These are phyloP conservation scores for Seira musarum DNA, from an alignment of 2,888 invertebrate genomes.

Conservation along the genomic window DNA sequence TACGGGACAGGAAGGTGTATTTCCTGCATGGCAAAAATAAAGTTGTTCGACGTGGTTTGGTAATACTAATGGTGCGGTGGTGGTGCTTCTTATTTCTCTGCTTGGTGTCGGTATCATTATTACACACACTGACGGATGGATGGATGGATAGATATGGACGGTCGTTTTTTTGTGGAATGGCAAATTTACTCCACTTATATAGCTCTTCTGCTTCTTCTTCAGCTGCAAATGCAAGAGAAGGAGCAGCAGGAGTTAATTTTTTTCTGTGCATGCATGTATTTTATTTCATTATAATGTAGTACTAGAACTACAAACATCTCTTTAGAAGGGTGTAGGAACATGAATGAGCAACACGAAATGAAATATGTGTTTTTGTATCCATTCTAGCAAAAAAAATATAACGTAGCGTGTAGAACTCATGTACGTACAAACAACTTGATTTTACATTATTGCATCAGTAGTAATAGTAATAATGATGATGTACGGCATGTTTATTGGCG, in stretches of 20 bases:
- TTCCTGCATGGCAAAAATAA: conserved; percentile 52
- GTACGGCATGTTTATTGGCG: conserved; percentile 49
- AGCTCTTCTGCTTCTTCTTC: not conserved
- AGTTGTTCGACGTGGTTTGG: too few species aligned
- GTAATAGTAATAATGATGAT: conserved; percentile 27
- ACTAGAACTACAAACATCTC: not conserved
- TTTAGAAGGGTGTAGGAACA: not conserved
- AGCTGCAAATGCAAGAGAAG: not conserved
- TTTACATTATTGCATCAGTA: conserved; percentile 22
- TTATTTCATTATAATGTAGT: not conserved
- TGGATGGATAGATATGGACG: conserved; percentile 5
- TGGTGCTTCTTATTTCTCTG: not conserved
- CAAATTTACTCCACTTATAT: not conserved
- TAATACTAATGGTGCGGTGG: too few species aligned
- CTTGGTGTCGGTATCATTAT: conserved; percentile 37
- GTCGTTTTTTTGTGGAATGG: conserved; percentile 4
- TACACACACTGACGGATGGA: not conserved
- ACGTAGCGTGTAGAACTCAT: not conserved
- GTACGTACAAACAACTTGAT: conserved; percentile 1
- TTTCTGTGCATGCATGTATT: conserved; percentile 49
- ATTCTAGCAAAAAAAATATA: not conserved
- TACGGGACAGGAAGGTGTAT: conserved; percentile 54
- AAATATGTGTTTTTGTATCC: conserved; percentile 31
- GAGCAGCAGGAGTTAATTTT: conserved; percentile 2
- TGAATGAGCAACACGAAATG: not conserved